Evolutionary conservation across 2,797 vertebrate genomes (phyloP).

Genomic region (Halcyon badia): DNA sequence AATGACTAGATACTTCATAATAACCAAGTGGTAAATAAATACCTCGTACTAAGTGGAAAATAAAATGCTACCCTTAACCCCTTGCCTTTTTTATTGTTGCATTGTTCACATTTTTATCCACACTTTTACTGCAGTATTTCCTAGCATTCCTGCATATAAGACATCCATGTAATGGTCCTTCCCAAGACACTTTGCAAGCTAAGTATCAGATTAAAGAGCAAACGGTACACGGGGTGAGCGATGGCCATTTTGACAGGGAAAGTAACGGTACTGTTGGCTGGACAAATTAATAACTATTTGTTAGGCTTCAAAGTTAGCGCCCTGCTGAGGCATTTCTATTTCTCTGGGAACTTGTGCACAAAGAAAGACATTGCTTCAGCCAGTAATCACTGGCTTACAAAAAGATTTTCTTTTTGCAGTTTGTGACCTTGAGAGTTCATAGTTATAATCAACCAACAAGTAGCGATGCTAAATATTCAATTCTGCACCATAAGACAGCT

Average conservation of each 20-base stretch:
- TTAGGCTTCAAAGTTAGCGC: not conserved
- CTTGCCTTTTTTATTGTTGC: not conserved
- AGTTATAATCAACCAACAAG: not conserved
- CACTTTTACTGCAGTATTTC: not conserved
- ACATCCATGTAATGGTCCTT: not conserved
- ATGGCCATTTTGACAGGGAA: not conserved
- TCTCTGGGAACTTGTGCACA: not conserved
- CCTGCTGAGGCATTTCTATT: not conserved
- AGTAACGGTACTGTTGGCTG: not conserved
- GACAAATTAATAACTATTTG: not conserved
- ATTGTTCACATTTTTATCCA: not conserved
- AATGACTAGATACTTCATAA: not conserved
- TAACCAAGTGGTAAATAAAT: not conserved
- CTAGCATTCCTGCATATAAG: not conserved
- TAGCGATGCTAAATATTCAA: not conserved
- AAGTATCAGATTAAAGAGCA: not conserved
- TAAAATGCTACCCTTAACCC: not conserved
- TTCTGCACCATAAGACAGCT: not conserved
- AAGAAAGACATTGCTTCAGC: not conserved
- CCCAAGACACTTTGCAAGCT: not conserved
- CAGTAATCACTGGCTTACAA: not conserved
- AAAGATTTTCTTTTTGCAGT: not conserved
- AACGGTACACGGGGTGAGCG: not conserved
- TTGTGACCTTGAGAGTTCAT: not conserved
- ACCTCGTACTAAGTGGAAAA: too few relatives aligned